phyloP scores from a whole-genome alignment of 2,797 vertebrate genomes.

The Sebastes diploproa region DNA sequence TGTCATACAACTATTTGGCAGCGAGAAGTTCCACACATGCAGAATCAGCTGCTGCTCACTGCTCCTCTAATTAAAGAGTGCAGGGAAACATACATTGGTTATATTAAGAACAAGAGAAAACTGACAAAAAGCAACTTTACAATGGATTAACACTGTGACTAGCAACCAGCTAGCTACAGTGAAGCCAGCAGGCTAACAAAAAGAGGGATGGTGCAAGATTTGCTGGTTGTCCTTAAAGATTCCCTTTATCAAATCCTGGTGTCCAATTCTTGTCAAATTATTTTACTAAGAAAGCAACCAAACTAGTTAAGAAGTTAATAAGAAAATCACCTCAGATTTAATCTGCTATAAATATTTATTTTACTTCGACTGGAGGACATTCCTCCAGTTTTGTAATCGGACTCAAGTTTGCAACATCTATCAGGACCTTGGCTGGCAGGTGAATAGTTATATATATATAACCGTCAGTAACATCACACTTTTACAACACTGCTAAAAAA shows the following conservation, averaged over 20 bases:
- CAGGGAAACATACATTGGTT: neutral
- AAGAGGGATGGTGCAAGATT: neutral
- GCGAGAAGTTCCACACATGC: neutral
- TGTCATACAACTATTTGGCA: neutral
- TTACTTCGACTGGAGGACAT: neutral
- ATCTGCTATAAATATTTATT: neutral
- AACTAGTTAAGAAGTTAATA: neutral
- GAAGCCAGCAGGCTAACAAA: neutral
- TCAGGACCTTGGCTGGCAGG: neutral
- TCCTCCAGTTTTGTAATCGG: neutral
- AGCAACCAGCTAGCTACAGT: neutral
- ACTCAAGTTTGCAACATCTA: neutral
- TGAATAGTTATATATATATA: neutral
- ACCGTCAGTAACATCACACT: neutral
- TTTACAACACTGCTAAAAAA: neutral
- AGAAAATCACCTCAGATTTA: neutral
- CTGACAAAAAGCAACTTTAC: neutral
- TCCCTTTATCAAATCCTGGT: neutral
- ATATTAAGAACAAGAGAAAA: neutral
- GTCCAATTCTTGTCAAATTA: neutral
- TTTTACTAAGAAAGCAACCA: neutral
- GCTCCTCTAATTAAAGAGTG: neutral
- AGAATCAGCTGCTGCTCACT: neutral
- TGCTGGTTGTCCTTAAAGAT: neutral
- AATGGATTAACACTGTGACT: neutral